Base-by-base conservation (phyloP, 1,140 invertebrate species). In the Planococcus citri region DNA sequence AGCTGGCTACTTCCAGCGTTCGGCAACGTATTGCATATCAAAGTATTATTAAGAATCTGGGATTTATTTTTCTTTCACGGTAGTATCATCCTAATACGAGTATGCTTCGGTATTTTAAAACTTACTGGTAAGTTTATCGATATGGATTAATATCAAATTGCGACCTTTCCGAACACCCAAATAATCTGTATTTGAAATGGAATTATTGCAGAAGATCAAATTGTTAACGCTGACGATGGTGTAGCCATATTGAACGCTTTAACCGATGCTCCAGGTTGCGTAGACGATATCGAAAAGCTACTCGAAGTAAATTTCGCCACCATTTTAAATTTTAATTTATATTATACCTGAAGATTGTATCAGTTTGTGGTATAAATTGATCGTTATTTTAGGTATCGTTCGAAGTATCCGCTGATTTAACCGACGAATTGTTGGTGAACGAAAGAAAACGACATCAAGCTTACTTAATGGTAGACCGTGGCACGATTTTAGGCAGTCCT, bases 1-100 rank as follows among this genome's bases (percentile, higher is more conserved):
- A 92, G 97, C 77, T 99, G 97, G 97, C 97, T 98, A 79, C 81
- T 99, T 29, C 97, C 96, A 1, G 78, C 98, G n/a, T 98, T 97
- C 81, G 92, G 95, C 2, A 97, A 94, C 76, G 94, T 98, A 71
- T 91, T 98, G n/a, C 92, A 97, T 75, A 95, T 96, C 85, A 95
- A 94, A 80, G 91, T 97, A 71, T 82, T 99, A 51, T 80, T 99
- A 2, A 83, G 94, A 71, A 88, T 99, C 72, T 99, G 97, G 97
- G 97, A 99, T 80, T 81, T 97, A 70, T 94, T 99, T 78, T 97
- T 98, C 77, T 86, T 90, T 74, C 89, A 98, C 79, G 97, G 97
- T 51, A 95, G 94, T 12, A 87, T 95, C 72, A 88, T 97, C 61
- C 81, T 99, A n/a, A 98, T 99, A 79, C 92, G 98, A 84, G 85